Evolutionary conservation across 2,797 vertebrate genomes (phyloP), one percentile per base, ranked within the genome.

Genomic region (Hirundo rustica): DNA sequence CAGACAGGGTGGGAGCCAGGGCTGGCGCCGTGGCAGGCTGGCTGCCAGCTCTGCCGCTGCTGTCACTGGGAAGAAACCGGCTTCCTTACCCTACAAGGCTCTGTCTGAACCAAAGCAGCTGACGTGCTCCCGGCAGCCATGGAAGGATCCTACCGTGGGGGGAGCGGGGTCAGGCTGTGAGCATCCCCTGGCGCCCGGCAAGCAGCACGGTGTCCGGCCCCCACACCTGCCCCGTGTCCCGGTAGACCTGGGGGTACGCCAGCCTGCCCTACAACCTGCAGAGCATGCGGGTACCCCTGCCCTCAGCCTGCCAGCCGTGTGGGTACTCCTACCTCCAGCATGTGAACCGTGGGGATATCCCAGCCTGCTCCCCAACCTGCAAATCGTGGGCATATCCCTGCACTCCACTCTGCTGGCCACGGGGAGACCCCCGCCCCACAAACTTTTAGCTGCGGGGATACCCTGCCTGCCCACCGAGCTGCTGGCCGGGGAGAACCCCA

Each of bases 51-150:
- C 77, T 6, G 85, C 91, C 40, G 64, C 90, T 91, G 87, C 89
- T 76, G 61, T 83, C 57, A 30, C 82, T 90, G 84, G 91, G 85
- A 87, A 71, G 95, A 97, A 96, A 93, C 89, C 64, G 95, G 93
- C 96, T 97, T 97, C 96, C 96, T 98, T 97, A 97, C 98, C 98
- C 95, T 98, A 98, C 97, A 98, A 97, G 98, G 98, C 97, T 65
- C 88, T 92, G 97, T 97, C 96, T 97, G 95, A 96, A 95, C 96
- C 88, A 64, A 74, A 86, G 91, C 93, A 47, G 86, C 86, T 91
- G 95, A 83, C 92, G 92, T 58, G 75, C 85, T 83, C 72, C 60
- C 67, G 17, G 67, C 85, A 45, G 70, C 68, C 89, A 48, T 4
- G 40, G 95, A 77, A 93, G 73, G 83, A 60, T 80, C 61, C 42